Evolutionary conservation across 2,888 invertebrate genomes (phyloP).

Genomic region (Pyrgus malvae): DNA sequence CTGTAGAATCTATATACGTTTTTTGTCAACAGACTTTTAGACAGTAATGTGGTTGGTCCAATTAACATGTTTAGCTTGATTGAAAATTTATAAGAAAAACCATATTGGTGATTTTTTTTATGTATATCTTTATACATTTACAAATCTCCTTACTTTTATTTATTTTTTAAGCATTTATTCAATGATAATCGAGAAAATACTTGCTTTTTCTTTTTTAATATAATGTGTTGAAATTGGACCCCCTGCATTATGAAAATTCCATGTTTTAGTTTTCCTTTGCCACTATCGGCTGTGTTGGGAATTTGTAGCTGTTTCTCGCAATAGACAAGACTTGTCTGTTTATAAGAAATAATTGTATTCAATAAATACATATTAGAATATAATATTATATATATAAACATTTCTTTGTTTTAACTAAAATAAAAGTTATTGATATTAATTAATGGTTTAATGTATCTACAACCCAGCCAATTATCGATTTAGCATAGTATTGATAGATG

Average conservation of each 20-base stretch:
- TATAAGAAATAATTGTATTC: slow-evolving; percentile 73
- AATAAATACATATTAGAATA: slow-evolving; percentile 63
- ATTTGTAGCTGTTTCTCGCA: slow-evolving; percentile 67
- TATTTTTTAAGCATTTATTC: slow-evolving; percentile 21
- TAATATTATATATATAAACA: slow-evolving; percentile 62
- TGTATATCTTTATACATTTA: slow-evolving; percentile 8
- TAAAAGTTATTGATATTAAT: slow-evolving; percentile 76
- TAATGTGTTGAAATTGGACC: slow-evolving; percentile 49
- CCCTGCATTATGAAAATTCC: slow-evolving; percentile 35
- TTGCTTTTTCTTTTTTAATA: background rate
- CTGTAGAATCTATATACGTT: slow-evolving; percentile 52
- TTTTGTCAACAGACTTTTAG: slow-evolving; percentile 49
- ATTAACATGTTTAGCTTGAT: slow-evolving; percentile 38
- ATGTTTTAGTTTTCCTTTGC: slow-evolving; percentile 42
- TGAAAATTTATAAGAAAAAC: too few relatives aligned
- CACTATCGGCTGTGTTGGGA: slow-evolving; percentile 64
- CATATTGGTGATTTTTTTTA: slow-evolving; percentile 6
- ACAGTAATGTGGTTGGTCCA: slow-evolving; percentile 59
- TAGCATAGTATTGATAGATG: too few relatives aligned
- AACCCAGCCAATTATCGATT: too few relatives aligned
- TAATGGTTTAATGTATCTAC: too few relatives aligned
- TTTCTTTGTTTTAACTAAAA: slow-evolving; percentile 78
- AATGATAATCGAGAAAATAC: slow-evolving; percentile 1
- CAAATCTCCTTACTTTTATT: slow-evolving; percentile 15
- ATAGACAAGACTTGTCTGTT: slow-evolving; percentile 66